Evolutionary conservation across 2,888 invertebrate genomes (phyloP).

Genomic region (Lysandra coridon): DNA sequence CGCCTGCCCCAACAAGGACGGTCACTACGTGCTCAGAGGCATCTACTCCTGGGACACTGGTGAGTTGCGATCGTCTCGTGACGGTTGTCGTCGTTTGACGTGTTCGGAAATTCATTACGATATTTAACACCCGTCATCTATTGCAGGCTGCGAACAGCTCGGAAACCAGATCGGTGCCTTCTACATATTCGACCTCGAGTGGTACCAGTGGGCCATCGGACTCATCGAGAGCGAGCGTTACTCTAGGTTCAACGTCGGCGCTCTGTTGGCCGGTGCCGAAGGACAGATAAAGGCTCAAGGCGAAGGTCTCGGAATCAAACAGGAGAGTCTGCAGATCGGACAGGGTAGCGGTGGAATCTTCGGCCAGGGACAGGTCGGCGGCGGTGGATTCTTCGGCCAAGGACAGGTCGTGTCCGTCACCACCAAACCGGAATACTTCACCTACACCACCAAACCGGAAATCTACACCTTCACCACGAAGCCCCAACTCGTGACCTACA

Average conservation of each 20-base stretch:
- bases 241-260: constrained; percentile 50
- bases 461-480: neutral
- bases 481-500: constrained; percentile 45
- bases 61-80: constrained; percentile 38
- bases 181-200: constrained; percentile 80
- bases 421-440: neutral
- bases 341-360: neutral
- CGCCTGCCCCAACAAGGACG: constrained; percentile 86
- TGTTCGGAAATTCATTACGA: constrained; percentile 21
- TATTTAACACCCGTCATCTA: neutral
- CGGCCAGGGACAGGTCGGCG: neutral
- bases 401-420: constrained; percentile 38
- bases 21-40: constrained; percentile 85
- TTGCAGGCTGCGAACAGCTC: constrained; percentile 48
- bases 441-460: constrained; percentile 16
- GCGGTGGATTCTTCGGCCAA: neutral
- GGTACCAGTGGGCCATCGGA: constrained; percentile 75
- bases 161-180: constrained; percentile 79
- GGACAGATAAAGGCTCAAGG: constrained; percentile 3
- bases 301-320: constrained; percentile 18
- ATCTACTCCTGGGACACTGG: constrained; percentile 89
- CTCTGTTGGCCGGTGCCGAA: constrained; percentile 29
- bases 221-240: constrained; percentile 59
- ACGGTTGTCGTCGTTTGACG: neutral
- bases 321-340: constrained; percentile 26